Base-by-base conservation (phyloP, 2,113 vertebrate species). In the Asarcornis scutulata region DNA sequence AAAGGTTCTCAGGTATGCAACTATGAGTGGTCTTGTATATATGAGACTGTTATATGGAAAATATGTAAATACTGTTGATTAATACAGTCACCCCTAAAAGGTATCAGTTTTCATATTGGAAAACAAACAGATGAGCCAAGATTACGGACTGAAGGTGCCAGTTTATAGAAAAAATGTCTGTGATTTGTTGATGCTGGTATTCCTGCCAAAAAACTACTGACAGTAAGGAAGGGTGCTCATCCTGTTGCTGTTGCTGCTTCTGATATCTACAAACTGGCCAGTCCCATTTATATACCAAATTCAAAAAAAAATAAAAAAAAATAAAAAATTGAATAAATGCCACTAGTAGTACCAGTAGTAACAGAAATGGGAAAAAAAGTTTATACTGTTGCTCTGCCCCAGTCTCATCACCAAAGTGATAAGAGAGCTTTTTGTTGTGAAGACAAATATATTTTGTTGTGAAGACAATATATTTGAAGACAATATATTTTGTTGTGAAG, bases 251-350 rank as follows among this genome's bases (percentile, higher is more conserved):
- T 25, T 75, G 38, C 48, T 72, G 25, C 11, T 82, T 36, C 48
- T 84, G 46, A 27, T 63, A 52, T 3, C 29, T 78, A 22, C 12
- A 58, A 42, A 67, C 32, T 14, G 50, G 14, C 14, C 26, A 63
- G 52, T 25, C 22, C 1, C 1, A 0, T 67, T 78, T 0, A 0
- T 58, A 0, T 59, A 20, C 34, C 0, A 13, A 13, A 40, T 40
- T 40, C 40, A 40, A 40, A 40, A 40, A 40, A 38, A 38, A 38
- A 38, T 38, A 3, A 40, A 40, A 40, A 40, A 40, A 13, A 40
- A 40, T 13, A 11, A 40, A 40, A 40, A 40, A 40, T 11, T 38
- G 6, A 56, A 50, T 38, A 55, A 75, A 85, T 56, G 22, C 6
- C 17, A 15, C 8, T 55, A 21, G 23, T 44, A 78, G 32, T 32